Percentiles rank a stretch among this genome's conserved stretches.
These are phyloP conservation scores for Coenobita brevimanus DNA, from an alignment of 1,140 invertebrate species.

Conservation along the genomic window DNA sequence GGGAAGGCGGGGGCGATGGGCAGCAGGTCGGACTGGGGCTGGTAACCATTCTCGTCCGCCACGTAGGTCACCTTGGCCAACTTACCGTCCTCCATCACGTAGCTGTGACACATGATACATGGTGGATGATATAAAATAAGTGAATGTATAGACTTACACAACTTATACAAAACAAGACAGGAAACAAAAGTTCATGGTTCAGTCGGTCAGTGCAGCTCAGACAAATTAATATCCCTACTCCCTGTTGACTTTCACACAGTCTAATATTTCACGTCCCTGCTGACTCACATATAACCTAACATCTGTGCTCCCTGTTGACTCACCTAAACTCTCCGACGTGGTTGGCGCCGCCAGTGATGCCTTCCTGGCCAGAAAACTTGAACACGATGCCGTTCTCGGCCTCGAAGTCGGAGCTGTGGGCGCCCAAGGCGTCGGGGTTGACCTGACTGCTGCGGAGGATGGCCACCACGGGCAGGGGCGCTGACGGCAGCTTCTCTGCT, in stretches of 20 bases:
- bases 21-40: slow-evolving; percentile 23
- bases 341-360: slow-evolving; percentile 33
- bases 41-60: slow-evolving; percentile 41
- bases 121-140: not conserved
- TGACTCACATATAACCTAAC: not conserved
- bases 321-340: slow-evolving; percentile 33
- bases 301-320: not conserved
- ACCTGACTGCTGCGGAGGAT: slow-evolving; percentile 33
- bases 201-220: too few relatives aligned
- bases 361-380: slow-evolving; percentile 28
- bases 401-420: slow-evolving; percentile 59
- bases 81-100: not conserved
- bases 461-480: not conserved
- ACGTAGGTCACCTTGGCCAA: slow-evolving; percentile 14
- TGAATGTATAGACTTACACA: not conserved
- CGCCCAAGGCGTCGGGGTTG: slow-evolving; percentile 43
- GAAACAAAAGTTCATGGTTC: too few relatives aligned
- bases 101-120: too few relatives aligned
- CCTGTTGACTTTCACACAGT: not conserved
- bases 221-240: too few relatives aligned
- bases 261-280: too few relatives aligned
- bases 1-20: slow-evolving; percentile 45
- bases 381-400: slow-evolving; percentile 45
- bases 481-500: slow-evolving; percentile 23
- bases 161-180: not conserved